Percentiles rank a stretch among this genome's conserved stretches.
Conservation (phyloP, 2,888 invertebrate species). For the Eupithecia insigniata region DNA sequence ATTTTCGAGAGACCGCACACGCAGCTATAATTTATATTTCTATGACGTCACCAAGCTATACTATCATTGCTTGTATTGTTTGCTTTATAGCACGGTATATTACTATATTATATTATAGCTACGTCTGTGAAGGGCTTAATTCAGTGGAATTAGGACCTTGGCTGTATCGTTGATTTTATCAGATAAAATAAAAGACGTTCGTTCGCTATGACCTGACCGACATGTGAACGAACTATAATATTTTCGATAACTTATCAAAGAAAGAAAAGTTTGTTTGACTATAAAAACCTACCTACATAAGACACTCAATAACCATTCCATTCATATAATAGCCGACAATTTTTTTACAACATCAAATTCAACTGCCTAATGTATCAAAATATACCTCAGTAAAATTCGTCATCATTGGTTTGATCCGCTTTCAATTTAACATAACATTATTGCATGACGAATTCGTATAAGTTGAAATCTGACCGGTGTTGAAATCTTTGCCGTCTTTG, state of each 20-base stretch:
- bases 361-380: background rate
- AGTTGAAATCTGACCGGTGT: constrained; percentile 10
- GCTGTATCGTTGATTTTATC: too few species aligned
- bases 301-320: background rate
- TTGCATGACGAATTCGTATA: constrained; percentile 3
- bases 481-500: background rate
- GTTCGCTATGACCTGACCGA: too few species aligned
- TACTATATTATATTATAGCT: too few species aligned
- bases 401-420: background rate
- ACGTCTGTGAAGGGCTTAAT: too few species aligned
- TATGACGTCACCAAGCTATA: too few species aligned
- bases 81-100: too few species aligned
- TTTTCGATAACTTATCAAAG: background rate
- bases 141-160: too few species aligned
- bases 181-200: background rate
- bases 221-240: background rate
- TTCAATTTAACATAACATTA: constrained; percentile 7
- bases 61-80: too few species aligned
- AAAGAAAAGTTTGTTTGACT: background rate
- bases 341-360: constrained; percentile 2
- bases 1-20: too few species aligned
- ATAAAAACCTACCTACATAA: background rate
- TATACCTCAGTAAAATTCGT: background rate
- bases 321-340: background rate
- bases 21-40: too few species aligned